A percentile compares a stretch with the other conserved stretches of the same genome.
Conservation (phyloP, 2,888 invertebrate genomes). For the Melangyna quadrimaculata region DNA sequence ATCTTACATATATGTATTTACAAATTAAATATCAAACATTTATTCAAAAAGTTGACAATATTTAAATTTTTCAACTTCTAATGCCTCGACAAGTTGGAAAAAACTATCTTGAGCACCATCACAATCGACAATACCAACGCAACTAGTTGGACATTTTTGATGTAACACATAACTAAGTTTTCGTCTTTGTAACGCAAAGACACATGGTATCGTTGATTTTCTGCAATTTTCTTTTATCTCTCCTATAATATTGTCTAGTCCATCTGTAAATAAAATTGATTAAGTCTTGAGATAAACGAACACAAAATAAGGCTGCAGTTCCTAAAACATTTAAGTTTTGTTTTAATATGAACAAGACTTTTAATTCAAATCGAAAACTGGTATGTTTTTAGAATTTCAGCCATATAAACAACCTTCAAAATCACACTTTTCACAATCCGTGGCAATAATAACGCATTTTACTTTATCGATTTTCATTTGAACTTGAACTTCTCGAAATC, state of each 20-base stretch:
- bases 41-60: constrained; percentile 32
- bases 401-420: constrained; percentile 72
- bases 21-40: too few relatives aligned
- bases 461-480: constrained; percentile 83
- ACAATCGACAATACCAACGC: constrained; percentile 84
- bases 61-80: constrained; percentile 73
- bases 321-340: neutral
- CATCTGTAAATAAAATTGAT: constrained; percentile 80
- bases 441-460: constrained; percentile 84
- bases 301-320: neutral
- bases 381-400: neutral
- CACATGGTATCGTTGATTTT: constrained; percentile 82
- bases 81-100: constrained; percentile 73
- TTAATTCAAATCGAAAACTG: neutral
- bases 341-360: neutral
- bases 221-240: constrained; percentile 82
- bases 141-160: constrained; percentile 84
- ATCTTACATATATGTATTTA: too few relatives aligned
- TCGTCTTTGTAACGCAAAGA: constrained; percentile 83
- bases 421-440: constrained; percentile 83
- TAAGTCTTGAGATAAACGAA: neutral
- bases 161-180: constrained; percentile 83
- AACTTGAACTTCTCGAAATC: constrained; percentile 84
- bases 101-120: constrained; percentile 83
- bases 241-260: constrained; percentile 83